Conservation (phyloP, 2,888 invertebrate genomes). For the Apamea anceps region DNA sequence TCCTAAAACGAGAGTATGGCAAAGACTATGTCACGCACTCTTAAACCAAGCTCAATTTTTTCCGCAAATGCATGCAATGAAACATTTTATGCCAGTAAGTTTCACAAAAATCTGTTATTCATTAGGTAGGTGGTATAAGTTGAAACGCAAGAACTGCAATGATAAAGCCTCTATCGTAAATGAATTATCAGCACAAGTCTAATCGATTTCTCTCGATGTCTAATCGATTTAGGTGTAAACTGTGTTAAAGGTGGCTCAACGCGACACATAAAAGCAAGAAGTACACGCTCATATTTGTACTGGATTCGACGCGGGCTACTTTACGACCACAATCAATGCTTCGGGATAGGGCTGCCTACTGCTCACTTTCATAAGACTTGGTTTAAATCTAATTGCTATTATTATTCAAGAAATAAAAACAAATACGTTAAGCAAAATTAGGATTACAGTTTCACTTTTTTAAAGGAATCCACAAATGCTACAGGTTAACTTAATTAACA, state of each 20-base stretch:
- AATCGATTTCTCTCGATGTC: constrained; percentile 88
- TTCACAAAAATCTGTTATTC: constrained; percentile 25
- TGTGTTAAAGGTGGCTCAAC: constrained; percentile 81
- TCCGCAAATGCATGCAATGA: background rate
- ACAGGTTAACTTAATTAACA: background rate
- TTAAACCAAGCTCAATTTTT: background rate
- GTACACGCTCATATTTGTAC: constrained; percentile 85
- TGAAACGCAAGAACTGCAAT: constrained; percentile 74
- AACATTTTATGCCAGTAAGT: constrained; percentile 14
- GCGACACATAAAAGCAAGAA: constrained; percentile 78
- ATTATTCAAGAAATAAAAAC: constrained; percentile 8
- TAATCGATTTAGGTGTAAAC: constrained; percentile 89
- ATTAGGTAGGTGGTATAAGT: constrained; percentile 58
- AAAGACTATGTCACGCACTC: background rate
- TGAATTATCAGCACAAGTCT: constrained; percentile 83
- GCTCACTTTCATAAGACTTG: constrained; percentile 10
- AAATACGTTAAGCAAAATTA: background rate
- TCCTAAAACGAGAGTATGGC: background rate
- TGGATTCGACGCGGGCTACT: constrained; percentile 82
- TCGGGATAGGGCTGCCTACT: constrained; percentile 64
- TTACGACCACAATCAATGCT: constrained; percentile 79
- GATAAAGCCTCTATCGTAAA: constrained; percentile 82
- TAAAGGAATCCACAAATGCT: too few relatives aligned
- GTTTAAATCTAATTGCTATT: constrained; percentile 1
- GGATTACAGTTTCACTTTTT: background rate